Base-by-base conservation (phyloP, 2,888 invertebrate species). In the Drosophila pullipes region DNA sequence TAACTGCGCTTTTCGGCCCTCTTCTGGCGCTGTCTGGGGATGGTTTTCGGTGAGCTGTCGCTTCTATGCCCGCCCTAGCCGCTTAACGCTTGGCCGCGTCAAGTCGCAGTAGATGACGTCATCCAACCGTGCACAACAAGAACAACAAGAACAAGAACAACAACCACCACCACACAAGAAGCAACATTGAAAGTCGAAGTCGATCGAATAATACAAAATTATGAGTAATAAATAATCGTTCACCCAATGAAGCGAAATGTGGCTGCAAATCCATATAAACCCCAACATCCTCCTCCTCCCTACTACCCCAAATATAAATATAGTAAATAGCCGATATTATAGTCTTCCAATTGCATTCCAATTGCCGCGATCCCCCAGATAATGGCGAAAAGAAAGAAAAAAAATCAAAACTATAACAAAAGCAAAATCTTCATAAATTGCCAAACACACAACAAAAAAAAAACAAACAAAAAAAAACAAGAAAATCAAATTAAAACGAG, bases 401-500 rank as follows among this genome's bases (percentile, higher is more conserved):
- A 22, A 13, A 13, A 35, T 4, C 9, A 41, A 25, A 16, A 22
- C 11, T 22, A 44, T 22, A 44, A 22, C 22, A 9, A 31, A 35
- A 54, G 35, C 49, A 65, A 75, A 64, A 79, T 82, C 81, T 85
- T 82, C 74, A 83, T 80, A 76, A 85, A 76, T 69, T 80, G 67
- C 62, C 49, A 64, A 64, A 63, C 16, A 60, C 11, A 41, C 13
- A 35, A 1, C 39, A 30, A 16, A 22, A 10, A 31, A 54, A 53
- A 25, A 18, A 37, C 13, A 9, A 10, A 22, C n/a, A n/a, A n/a
- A n/a, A 28, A 52, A 53, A 18, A 28, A 37, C 16, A 41, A 59
- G 22, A 22, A 13, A 44, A 22, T 1, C 41, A 28, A 53, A 28
- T 18, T 16, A 57, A 44, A 49, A 57, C 60, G 57, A 62, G 25